Percentiles rank a stretch among this genome's conserved stretches.
These are phyloP conservation scores for Cryptomyrus ogoouensis DNA, from an alignment of 2,113 vertebrate genomes.

Conservation along the genomic window DNA sequence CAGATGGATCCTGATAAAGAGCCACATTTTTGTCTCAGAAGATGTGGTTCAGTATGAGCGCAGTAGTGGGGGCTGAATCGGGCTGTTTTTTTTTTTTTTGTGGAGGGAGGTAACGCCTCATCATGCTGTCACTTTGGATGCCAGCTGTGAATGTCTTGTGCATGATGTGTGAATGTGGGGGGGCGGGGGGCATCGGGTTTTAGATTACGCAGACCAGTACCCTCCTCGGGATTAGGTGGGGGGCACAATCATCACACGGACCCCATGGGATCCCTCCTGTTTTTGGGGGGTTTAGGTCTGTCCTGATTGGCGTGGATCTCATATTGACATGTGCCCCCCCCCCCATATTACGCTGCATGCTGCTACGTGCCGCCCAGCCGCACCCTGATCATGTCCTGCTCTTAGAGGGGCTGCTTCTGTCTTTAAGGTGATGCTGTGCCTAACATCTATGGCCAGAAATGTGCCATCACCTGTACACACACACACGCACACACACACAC, in stretches of 20 bases:
- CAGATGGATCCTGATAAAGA: not conserved
- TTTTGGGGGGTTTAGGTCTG: not conserved
- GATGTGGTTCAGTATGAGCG: not conserved
- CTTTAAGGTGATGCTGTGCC: not conserved
- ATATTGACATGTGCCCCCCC: not conserved
- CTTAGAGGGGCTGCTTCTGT: not conserved
- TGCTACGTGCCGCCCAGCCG: not conserved
- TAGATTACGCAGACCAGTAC: not conserved
- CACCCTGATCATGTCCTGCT: not conserved
- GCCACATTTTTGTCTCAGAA: no score
- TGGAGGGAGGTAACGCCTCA: not conserved
- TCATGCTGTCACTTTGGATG: not conserved
- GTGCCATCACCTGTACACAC: no score
- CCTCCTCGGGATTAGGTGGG: not conserved
- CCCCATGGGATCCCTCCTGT: not conserved
- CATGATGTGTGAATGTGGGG: not conserved
- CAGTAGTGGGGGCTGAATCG: not conserved
- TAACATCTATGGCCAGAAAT: no score
- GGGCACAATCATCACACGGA: not conserved
- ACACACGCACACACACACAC: not conserved
- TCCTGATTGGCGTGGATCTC: not conserved
- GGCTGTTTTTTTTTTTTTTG: not conserved
- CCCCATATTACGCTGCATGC: not conserved
- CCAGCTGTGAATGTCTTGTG: not conserved
- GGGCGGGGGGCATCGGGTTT: no score